A percentile compares a stretch with the other conserved stretches of the same genome.
Conservation (phyloP, 2,888 invertebrate species). For the Euphydryas editha region DNA sequence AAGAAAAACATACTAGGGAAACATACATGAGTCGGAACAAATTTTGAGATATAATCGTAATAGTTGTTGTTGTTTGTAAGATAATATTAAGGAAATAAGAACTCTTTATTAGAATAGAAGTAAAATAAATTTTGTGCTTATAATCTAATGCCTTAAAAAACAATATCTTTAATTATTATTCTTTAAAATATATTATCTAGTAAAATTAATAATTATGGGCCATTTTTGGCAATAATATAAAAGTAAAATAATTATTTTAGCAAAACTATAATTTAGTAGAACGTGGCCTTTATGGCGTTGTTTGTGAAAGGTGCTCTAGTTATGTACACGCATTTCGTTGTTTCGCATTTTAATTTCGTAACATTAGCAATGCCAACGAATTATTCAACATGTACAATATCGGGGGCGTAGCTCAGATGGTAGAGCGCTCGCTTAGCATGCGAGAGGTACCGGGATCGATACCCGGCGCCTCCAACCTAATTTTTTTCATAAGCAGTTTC, state of each 20-base stretch:
- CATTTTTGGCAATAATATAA: not conserved
- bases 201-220: not conserved
- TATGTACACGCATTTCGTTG: constrained; percentile 6
- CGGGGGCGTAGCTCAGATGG: constrained; percentile 84
- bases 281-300: constrained; percentile 1
- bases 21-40: too few relatives aligned
- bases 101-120: too few relatives aligned
- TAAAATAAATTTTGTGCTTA: too few relatives aligned
- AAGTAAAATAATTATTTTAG: not conserved
- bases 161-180: too few relatives aligned
- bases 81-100: too few relatives aligned
- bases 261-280: constrained; percentile 1
- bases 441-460: constrained; percentile 84
- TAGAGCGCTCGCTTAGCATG: constrained; percentile 84
- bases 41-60: too few relatives aligned
- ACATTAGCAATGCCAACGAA: not conserved
- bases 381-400: constrained; percentile 6
- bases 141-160: too few relatives aligned
- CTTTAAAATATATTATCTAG: not conserved
- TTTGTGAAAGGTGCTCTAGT: constrained; percentile 38
- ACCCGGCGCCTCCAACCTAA: constrained; percentile 80
- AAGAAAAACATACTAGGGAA: too few relatives aligned
- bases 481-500: constrained; percentile 16
- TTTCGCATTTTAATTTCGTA: constrained; percentile 13
- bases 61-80: too few relatives aligned